phyloP scores from a whole-genome alignment of 2,888 invertebrate species.

The Ichneumoninae sp. region DNA sequence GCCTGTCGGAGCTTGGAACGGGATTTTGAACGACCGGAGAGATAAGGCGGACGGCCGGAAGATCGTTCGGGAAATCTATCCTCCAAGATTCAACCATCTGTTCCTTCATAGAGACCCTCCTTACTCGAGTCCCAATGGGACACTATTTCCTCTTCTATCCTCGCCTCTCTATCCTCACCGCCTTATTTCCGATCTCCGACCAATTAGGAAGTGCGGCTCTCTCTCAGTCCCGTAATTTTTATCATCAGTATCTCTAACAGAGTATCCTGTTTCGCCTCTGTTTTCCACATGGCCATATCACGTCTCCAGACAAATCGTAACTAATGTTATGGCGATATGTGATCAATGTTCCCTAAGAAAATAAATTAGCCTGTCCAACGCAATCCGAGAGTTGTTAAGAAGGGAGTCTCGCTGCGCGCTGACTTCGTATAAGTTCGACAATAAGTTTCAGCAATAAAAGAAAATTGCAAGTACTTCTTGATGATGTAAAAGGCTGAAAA shows the following conservation, averaged over 20 bases:
- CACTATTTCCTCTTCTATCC: neutral
- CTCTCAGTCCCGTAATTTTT: conserved; percentile 17
- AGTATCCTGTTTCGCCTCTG: conserved; percentile 27
- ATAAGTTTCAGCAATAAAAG: too few relatives aligned
- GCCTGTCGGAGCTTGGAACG: neutral
- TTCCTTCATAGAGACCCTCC: neutral
- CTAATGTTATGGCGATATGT: conserved; percentile 59
- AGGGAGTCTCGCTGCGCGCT: too few relatives aligned
- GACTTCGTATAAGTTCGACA: too few relatives aligned
- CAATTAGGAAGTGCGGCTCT: conserved; percentile 19
- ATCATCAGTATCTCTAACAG: conserved; percentile 25
- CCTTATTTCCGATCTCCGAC: conserved; percentile 24
- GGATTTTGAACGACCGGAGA: neutral
- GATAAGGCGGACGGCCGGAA: conserved; percentile 17
- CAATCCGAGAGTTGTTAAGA: neutral
- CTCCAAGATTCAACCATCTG: neutral
- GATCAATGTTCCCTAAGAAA: conserved; percentile 44
- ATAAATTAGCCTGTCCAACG: neutral
- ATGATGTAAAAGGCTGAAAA: too few relatives aligned
- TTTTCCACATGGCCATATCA: conserved; percentile 6
- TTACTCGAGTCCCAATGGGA: conserved; percentile 10
- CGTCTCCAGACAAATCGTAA: conserved; percentile 45
- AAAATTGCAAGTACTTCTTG: too few relatives aligned
- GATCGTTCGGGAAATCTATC: conserved; percentile 15
- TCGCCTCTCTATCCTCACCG: neutral